Base-by-base conservation (phyloP, 30 jellyfish, hydroid and myxozoan genomes). In the Hydra vulgaris region DNA sequence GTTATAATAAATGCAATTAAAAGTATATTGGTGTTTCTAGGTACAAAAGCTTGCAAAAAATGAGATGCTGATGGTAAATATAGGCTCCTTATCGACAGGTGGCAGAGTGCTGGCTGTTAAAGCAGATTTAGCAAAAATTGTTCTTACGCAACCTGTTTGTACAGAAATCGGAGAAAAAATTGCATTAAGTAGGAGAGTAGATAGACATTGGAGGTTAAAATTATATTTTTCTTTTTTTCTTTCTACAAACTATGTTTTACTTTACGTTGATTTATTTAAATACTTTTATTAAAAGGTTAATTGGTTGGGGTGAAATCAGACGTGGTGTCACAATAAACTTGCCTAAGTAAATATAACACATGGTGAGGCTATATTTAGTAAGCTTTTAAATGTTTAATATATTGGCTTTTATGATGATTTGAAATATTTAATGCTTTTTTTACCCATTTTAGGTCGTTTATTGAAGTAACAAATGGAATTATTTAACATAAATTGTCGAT, bases 231-330 rank as follows among this genome's bases (percentile, higher is more conserved):
- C 24, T 54, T 77, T 77, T 12, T 73, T 73, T 73, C 23, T 82
- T 40, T 23, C 54, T 3, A 23, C 18, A 5, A 79, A 8, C 67
- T 18, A 17, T 40, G 26, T 26, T 68, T 15, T 15, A 7, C 7
- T 16, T 4, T 3, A 68, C 16, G 75, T 68, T n/a, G 75, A 20
- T 3, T 68, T 3, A 3, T 68, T 68, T n/a, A 3, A 7, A 8
- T 68, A 68, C 15, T 16, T 68, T 76, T 69, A 23, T n/a, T 80
- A 76, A 23, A 19, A 94, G 99, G 83, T 88, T 94, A 68, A 94
- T 94, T 83, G 99, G 99, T 1, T 94, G 99, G 99, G 99, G 99
- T 71, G 96, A 94, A 72, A 94, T 94, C 79, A 94, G 99, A 23
- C 95, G 95, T 40, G 99, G 99, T 24, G 96, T 85, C 18, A 94